These are phyloP conservation scores for Bruchidius siliquastri DNA, from an alignment of 2,888 invertebrate species.

Conservation along the genomic window DNA sequence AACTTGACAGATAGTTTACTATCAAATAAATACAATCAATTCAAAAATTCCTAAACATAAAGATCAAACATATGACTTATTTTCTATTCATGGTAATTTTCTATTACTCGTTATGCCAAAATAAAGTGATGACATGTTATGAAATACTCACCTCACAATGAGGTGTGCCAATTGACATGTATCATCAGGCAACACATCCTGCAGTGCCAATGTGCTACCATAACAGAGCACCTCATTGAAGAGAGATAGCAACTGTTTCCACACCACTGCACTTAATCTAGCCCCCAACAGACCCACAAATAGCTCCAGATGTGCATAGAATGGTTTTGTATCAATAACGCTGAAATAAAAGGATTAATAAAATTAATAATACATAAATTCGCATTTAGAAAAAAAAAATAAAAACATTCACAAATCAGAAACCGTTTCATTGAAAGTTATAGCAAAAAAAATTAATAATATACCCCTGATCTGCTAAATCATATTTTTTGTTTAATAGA, in stretches of 20 bases:
- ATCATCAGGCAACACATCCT: conserved; percentile 83
- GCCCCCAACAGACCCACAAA: conserved; percentile 67
- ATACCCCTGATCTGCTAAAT: too few species aligned
- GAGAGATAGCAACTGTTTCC: conserved; percentile 77
- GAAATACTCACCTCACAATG: conserved; percentile 57
- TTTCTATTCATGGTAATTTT: too few species aligned
- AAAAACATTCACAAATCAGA: too few species aligned
- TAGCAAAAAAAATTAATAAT: too few species aligned
- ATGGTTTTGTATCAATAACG: conserved; percentile 82
- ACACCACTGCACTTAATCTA: conserved; percentile 74
- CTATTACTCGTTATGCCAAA: too few species aligned
- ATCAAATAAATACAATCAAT: too few species aligned
- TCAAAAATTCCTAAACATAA: too few species aligned
- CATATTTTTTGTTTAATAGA: too few species aligned
- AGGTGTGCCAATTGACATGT: conserved; percentile 82
- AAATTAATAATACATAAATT: background rate
- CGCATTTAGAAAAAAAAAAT: too few species aligned
- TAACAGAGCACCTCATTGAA: conserved; percentile 90
- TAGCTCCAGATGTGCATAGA: conserved; percentile 77
- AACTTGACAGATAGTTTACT: too few species aligned
- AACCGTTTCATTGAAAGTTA: background rate
- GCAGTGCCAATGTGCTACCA: conserved; percentile 83
- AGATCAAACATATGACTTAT: too few species aligned
- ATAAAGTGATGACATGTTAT: too few species aligned
- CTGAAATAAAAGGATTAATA: conserved; percentile 44